phyloP scores from a whole-genome alignment of 2,888 invertebrate genomes.

The Thyatira batis region DNA sequence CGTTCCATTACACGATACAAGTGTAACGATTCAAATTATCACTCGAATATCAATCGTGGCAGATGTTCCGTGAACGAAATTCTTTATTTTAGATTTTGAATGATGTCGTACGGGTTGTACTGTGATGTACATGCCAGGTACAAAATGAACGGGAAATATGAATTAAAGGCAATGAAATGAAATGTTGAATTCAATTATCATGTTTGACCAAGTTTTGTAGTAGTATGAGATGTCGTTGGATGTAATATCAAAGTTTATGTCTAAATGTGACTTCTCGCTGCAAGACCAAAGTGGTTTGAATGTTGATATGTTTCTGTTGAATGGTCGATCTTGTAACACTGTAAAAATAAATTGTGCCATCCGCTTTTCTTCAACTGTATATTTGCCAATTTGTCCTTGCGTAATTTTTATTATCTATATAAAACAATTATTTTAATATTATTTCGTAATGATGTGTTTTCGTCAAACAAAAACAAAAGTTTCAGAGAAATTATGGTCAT shows the following conservation, averaged over 20 bases:
- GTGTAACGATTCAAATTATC: constrained; percentile 21
- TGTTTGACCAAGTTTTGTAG: constrained; percentile 66
- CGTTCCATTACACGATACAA: constrained; percentile 30
- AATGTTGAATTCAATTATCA: constrained; percentile 51
- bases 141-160: constrained; percentile 38
- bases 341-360: constrained; percentile 74
- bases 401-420: constrained; percentile 38
- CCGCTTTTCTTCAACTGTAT: constrained; percentile 70
- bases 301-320: constrained; percentile 42
- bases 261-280: constrained; percentile 31
- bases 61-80: constrained; percentile 63
- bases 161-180: constrained; percentile 29
- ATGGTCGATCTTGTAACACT: constrained; percentile 56
- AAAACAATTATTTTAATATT: background rate
- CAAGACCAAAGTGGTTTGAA: constrained; percentile 51
- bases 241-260: constrained; percentile 24
- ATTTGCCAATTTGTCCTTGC: constrained; percentile 57
- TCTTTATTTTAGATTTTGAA: constrained; percentile 25
- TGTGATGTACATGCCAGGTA: constrained; percentile 63
- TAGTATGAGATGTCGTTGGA: constrained; percentile 33
- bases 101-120: constrained; percentile 68
- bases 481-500: constrained; percentile 3
- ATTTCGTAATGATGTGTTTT: background rate
- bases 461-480: background rate
- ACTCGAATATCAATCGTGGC: constrained; percentile 59